phyloP scores from a whole-genome alignment of 2,888 invertebrate species.

The Thecocarcelia acutangulata region DNA sequence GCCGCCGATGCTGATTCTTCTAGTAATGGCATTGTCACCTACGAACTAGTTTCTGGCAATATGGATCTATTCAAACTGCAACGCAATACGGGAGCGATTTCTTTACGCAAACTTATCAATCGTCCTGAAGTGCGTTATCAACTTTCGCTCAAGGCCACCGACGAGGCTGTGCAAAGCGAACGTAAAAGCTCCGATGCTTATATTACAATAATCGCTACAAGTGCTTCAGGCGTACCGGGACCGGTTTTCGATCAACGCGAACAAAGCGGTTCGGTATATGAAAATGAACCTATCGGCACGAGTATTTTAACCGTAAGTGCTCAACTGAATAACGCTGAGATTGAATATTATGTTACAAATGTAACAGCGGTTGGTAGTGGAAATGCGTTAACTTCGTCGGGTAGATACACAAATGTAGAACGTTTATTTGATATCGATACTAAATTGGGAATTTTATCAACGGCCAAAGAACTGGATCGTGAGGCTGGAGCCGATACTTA shows the following conservation, averaged over 20 bases:
- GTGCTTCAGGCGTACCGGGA: conserved; percentile 75
- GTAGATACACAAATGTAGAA: conserved; percentile 86
- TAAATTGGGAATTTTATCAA: conserved; percentile 92
- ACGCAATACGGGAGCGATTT: conserved; percentile 89
- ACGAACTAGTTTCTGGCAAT: conserved; percentile 91
- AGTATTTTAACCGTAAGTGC: conserved; percentile 91
- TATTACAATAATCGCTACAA: conserved; percentile 89
- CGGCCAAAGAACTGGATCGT: conserved; percentile 90
- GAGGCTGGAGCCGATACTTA: conserved; percentile 91
- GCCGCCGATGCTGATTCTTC: conserved; percentile 95
- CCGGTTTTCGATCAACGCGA: conserved; percentile 85
- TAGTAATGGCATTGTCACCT: conserved; percentile 95
- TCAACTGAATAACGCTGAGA: conserved; percentile 85
- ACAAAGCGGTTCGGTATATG: conserved; percentile 90
- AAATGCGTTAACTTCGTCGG: conserved; percentile 14
- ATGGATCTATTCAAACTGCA: conserved; percentile 91
- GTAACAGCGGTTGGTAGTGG: conserved; percentile 83
- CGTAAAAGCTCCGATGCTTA: conserved; percentile 93
- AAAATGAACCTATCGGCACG: conserved; percentile 94
- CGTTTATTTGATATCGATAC: conserved; percentile 95
- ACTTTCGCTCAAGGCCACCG: conserved; percentile 92
- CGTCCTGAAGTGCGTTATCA: conserved; percentile 89
- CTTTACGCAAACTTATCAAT: conserved; percentile 84
- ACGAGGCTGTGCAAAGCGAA: conserved; percentile 94
- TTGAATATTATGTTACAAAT: conserved; percentile 96